phyloP scores from a whole-genome alignment of 2,113 vertebrate genomes.

The Callaeas wilsoni region DNA sequence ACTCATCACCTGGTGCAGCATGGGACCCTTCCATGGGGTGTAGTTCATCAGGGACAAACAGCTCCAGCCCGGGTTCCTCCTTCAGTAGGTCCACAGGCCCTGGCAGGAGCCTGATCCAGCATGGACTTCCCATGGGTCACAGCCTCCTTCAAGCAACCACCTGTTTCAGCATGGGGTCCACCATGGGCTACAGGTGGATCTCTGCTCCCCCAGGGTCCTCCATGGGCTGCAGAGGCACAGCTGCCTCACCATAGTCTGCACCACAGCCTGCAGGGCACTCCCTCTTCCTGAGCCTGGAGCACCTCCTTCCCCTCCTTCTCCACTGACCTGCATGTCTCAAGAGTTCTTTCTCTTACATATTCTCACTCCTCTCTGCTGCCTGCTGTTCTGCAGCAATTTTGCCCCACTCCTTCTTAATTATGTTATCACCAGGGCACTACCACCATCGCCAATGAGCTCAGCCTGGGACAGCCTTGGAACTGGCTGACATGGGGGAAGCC shows the following conservation, averaged over 20 bases:
- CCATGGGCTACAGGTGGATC: background rate
- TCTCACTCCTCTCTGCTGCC: background rate
- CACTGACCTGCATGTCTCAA: background rate
- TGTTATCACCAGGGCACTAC: too few relatives aligned
- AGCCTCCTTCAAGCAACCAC: background rate
- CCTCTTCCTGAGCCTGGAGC: background rate
- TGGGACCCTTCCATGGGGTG: background rate
- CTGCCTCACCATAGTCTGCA: background rate
- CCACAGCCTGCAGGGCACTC: background rate
- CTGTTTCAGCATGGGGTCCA: background rate
- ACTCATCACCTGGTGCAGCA: fast-evolving
- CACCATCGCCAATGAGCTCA: background rate
- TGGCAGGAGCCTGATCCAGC: background rate
- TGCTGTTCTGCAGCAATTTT: background rate
- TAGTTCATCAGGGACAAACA: background rate
- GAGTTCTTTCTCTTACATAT: background rate
- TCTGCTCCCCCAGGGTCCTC: background rate
- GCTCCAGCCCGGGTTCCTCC: background rate
- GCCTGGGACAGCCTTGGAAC: background rate
- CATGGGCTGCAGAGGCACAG: background rate
- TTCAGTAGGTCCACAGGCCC: background rate
- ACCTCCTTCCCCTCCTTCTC: background rate
- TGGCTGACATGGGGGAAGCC: background rate
- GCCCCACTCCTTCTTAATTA: background rate
- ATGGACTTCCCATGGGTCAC: background rate